Base-by-base conservation (phyloP, 1,140 invertebrate species). In the Callitettix versicolor region DNA sequence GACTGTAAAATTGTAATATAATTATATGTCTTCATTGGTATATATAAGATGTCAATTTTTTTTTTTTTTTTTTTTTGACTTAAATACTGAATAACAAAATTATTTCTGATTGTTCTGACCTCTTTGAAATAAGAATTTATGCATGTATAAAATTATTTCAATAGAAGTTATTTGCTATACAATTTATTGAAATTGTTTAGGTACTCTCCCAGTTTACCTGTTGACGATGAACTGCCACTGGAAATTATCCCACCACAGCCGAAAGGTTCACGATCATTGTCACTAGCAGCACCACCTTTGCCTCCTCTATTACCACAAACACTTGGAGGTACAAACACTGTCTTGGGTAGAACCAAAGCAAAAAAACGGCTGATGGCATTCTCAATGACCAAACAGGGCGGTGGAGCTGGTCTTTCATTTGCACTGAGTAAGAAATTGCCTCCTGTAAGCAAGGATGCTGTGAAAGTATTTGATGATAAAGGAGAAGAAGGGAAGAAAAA, bases 351-450 rank as follows among this genome's bases (percentile, higher is more conserved):
- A 54, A 55, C 55, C 17, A 66, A 68, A 53, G 68, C 68, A 0
- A 68, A 68, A 58, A 68, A 69, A 56, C 57, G 68, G 9, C 54
- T 69, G 1, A 58, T 66, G 36, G 68, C 68, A 4, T 69, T 68
- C 57, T 69, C 68, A 17, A 65, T 64, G 49, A 64, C 65, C 11
- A 69, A 68, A 51, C 50, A 61, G 43, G 60, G 58, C 17, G 58
- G 58, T 14, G 58, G 52, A 22, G 51, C 55, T 42, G 49, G 56
- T n/a, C 18, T 57, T 0, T 57, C 56, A 4, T 57, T 57, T 20
- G 36, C 42, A 12, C 21, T 57, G 3, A 15, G 41, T 9, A 57
- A 57, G 21, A 57, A 57, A 22, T 4, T 3, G 14, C 38, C 56
- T 7, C 17, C 21, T 12, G 18, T 53, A 5, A 53, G 22, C 38